Evolutionary conservation across 2,113 vertebrate species (phyloP).

Genomic region (Melospiza georgiana): DNA sequence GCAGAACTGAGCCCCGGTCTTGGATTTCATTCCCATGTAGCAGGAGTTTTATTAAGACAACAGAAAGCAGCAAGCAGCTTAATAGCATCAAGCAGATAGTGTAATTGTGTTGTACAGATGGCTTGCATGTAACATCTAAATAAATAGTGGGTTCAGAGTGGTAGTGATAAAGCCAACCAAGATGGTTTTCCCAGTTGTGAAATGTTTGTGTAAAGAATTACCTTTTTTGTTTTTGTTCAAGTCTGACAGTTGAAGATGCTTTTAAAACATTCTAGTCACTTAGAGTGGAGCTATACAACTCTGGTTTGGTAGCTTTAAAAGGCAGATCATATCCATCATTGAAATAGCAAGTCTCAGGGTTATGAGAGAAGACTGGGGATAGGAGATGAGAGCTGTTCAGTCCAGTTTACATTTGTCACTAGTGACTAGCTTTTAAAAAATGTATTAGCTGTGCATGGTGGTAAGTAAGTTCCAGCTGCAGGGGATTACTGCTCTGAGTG

Average conservation of each 20-base stretch:
- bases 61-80: slow-evolving; percentile 66
- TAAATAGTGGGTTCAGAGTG: slow-evolving; percentile 73
- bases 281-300: slow-evolving; percentile 69
- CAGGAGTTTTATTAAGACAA: slow-evolving; percentile 61
- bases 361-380: slow-evolving; percentile 71
- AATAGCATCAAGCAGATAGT: slow-evolving; percentile 59
- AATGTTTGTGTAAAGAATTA: slow-evolving; percentile 79
- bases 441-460: slow-evolving; percentile 89
- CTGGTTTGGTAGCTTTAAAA: slow-evolving; percentile 72
- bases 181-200: slow-evolving; percentile 74
- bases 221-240: slow-evolving; percentile 75
- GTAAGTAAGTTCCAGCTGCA: slow-evolving; percentile 94
- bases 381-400: slow-evolving; percentile 67
- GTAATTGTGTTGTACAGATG: slow-evolving; percentile 64
- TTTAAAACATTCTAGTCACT: slow-evolving; percentile 79
- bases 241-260: slow-evolving; percentile 80
- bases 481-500: slow-evolving; percentile 95
- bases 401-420: slow-evolving; percentile 91
- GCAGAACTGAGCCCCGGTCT: slow-evolving; percentile 5
- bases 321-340: slow-evolving; percentile 77
- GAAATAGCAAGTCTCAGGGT: slow-evolving; percentile 67
- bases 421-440: slow-evolving; percentile 94
- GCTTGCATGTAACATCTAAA: slow-evolving; percentile 73
- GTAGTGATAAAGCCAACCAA: slow-evolving; percentile 72
- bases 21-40: slow-evolving; percentile 49